phyloP scores from a whole-genome alignment of 2,113 vertebrate species.

The Hemiscyllium ocellatum region DNA sequence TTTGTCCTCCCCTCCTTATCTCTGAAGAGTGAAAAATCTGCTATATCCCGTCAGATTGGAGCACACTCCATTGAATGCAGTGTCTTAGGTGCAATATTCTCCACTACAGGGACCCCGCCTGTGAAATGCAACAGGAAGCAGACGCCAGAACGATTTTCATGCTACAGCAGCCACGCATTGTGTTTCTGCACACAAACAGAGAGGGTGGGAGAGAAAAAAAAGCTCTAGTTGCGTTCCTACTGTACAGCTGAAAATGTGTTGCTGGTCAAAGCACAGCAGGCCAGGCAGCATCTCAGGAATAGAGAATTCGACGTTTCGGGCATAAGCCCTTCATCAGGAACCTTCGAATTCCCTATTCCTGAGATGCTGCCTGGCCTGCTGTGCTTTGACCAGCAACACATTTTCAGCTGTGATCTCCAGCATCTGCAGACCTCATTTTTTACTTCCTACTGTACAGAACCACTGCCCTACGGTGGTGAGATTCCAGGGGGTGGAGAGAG shows the following conservation, averaged over 20 bases:
- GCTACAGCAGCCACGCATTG: fast-evolving
- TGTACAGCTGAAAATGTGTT: no score
- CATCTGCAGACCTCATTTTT: no score
- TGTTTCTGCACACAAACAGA: background rate
- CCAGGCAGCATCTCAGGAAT: no score
- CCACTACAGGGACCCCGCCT: background rate
- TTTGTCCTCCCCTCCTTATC: background rate
- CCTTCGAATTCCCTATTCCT: no score
- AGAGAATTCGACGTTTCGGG: no score
- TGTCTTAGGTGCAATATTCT: background rate
- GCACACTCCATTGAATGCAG: background rate
- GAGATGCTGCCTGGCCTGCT: no score
- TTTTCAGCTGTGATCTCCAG: no score
- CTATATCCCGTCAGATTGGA: background rate
- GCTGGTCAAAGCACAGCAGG: no score
- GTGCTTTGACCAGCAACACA: no score
- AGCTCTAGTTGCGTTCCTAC: background rate
- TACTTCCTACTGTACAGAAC: background rate
- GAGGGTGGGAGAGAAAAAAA: background rate
- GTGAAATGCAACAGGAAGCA: background rate
- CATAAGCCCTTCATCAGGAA: no score
- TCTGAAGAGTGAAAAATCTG: background rate
- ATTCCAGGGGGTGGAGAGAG: background rate
- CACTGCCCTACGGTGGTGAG: background rate
- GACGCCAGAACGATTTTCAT: background rate